These are phyloP conservation scores for Oxyteleia sp. DNA, from an alignment of 2,888 invertebrate species.

Conservation along the genomic window DNA sequence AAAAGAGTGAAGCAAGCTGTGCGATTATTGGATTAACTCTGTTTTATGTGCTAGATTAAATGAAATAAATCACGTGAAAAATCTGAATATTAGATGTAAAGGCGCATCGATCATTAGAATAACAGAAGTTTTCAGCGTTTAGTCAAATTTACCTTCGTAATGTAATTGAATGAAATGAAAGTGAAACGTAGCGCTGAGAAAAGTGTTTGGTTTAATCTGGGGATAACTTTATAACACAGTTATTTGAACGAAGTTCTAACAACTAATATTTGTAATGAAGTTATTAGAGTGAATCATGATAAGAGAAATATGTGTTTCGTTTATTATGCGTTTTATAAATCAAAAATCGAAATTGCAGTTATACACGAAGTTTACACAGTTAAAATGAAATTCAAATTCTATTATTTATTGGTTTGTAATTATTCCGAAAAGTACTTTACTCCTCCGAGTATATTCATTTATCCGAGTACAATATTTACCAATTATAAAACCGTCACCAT, in stretches of 20 bases:
- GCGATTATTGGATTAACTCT: constrained; percentile 61
- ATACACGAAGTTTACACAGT: too few species aligned
- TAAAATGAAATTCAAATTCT: too few species aligned
- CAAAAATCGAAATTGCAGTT: too few species aligned
- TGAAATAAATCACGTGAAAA: constrained; percentile 37
- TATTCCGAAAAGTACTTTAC: too few species aligned
- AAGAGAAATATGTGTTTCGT: not conserved
- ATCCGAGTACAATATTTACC: too few species aligned
- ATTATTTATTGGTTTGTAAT: too few species aligned
- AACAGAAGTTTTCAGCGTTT: not conserved
- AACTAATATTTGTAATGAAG: not conserved
- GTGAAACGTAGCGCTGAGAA: constrained; percentile 5
- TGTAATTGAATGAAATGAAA: constrained; percentile 21
- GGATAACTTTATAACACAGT: constrained; percentile 17
- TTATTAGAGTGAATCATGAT: constrained; percentile 3
- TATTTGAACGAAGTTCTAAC: constrained; percentile 5
- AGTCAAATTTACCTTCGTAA: constrained; percentile 26
- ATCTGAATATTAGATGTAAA: constrained; percentile 38
- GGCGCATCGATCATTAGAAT: constrained; percentile 12
- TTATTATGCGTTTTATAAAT: not conserved
- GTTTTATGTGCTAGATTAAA: constrained; percentile 48
- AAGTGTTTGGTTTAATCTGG: constrained; percentile 25
- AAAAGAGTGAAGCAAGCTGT: constrained; percentile 57
- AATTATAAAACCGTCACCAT: too few species aligned
- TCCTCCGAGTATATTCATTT: too few species aligned